phyloP scores from a whole-genome alignment of 2,113 vertebrate genomes.

The Crotalus helleri region DNA sequence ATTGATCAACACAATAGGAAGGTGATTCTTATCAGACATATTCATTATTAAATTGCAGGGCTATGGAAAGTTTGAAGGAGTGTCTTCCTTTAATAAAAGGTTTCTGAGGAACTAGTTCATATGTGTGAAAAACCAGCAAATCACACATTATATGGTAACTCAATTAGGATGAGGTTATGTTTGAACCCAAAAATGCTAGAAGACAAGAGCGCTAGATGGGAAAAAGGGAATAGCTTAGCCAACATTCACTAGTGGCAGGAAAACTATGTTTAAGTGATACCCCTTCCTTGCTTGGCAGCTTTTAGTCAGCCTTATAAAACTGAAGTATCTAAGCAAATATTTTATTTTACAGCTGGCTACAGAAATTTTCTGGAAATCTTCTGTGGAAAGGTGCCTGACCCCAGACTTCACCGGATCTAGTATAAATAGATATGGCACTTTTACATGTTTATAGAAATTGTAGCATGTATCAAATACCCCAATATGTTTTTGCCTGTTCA shows the following conservation, averaged over 20 bases:
- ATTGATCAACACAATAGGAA: constrained; percentile 3
- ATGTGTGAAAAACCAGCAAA: background rate
- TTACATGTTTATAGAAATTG: background rate
- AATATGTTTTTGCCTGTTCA: background rate
- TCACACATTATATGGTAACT: background rate
- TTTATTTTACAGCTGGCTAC: background rate
- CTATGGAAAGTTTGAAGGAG: background rate
- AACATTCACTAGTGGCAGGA: background rate
- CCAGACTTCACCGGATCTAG: background rate
- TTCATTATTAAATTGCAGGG: background rate
- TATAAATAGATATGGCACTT: background rate
- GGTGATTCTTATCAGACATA: constrained; percentile 11
- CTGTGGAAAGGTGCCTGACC: background rate
- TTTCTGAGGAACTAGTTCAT: background rate
- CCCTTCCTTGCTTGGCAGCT: background rate
- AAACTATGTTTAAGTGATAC: background rate
- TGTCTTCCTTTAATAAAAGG: background rate
- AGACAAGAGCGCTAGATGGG: background rate
- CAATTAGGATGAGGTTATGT: background rate
- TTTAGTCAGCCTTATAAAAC: background rate
- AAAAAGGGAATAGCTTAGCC: background rate
- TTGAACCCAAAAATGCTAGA: background rate
- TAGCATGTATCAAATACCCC: background rate
- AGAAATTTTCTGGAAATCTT: background rate
- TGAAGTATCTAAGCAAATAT: background rate